Evolutionary conservation across 1,140 invertebrate species (phyloP), one percentile per base, ranked within the genome.

Genomic region (Drosophila funebris): DNA sequence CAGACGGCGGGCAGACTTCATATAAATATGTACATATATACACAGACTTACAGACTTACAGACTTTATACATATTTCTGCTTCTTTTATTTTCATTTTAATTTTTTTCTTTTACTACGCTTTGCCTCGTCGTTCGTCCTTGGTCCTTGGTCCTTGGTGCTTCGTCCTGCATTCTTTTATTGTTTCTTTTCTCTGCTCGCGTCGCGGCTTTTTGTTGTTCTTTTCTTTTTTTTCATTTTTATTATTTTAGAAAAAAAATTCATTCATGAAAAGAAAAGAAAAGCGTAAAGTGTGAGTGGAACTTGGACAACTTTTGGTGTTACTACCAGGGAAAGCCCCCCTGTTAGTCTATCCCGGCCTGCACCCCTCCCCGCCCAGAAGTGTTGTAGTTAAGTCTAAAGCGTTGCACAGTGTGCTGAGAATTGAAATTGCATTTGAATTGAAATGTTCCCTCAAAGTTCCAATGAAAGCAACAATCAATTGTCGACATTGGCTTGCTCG

Each of bases 301-400:
- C 83, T 88, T 88, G 75, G 71, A 82, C 82, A 87, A 87, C 82
- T 87, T 87, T 87, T 88, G 82, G 82, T 87, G 78, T 78, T 84
- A 63, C 68, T 37, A 18, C 14, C 27, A 41, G 39, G 14, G 37
- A n/a, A n/a, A 29, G 44, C 4, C 16, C 18, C 36, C 20, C 5
- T 16, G 8, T 46, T n/a, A n/a, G 16, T 5, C 52, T 53, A 7
- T 31, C 5, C 8, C 29, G n/a, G 6, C 18, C 2, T 20, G 43
- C 22, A 22, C 6, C 22, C 44, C 6, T 14, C 6, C 18, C 41
- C 29, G n/a, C 14, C 11, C 31, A 31, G 31, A 72, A 66, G 62
- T 41, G 37, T 57, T 58, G 43, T 71, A 71, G 68, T 71, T 64
- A 18, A 52, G 27, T 52, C 46, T 62, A 33, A 52, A 43, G 13